A percentile compares a stretch with the other conserved stretches of the same genome.
Evolutionary conservation across 2,888 invertebrate genomes (phyloP).

Genomic region (Argynnis bischoffii): DNA sequence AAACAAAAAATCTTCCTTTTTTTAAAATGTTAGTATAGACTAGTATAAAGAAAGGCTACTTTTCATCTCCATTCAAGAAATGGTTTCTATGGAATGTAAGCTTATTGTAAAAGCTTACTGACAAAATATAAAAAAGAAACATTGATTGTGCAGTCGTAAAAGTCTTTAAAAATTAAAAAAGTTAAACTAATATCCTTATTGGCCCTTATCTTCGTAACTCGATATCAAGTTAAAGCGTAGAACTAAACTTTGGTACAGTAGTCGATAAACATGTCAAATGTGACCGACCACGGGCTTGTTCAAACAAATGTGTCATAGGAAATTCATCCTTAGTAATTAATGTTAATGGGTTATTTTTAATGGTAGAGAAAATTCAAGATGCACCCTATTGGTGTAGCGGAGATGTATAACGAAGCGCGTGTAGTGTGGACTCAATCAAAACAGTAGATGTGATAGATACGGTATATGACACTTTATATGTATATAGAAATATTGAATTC

Average conservation of each 20-base stretch:
- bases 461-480: constrained; percentile 14
- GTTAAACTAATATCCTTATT: constrained; percentile 29
- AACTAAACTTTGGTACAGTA: constrained; percentile 41
- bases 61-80: too few relatives aligned
- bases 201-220: constrained; percentile 36
- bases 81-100: too few relatives aligned
- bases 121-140: too few relatives aligned
- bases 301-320: constrained; percentile 40
- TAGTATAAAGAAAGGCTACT: too few relatives aligned
- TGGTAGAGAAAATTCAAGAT: constrained; percentile 8
- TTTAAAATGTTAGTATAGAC: too few relatives aligned
- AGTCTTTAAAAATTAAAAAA: neutral
- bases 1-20: too few relatives aligned
- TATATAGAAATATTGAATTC: too few relatives aligned
- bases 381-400: constrained; percentile 41
- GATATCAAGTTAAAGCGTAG: constrained; percentile 33
- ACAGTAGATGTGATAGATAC: constrained; percentile 34
- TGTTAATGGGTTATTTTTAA: constrained; percentile 34
- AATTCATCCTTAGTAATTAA: constrained; percentile 8
- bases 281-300: constrained; percentile 47
- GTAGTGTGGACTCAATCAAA: constrained; percentile 63
- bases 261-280: constrained; percentile 59
- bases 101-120: too few relatives aligned
- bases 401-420: constrained; percentile 60
- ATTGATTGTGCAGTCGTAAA: too few relatives aligned